A percentile compares a stretch with the other conserved stretches of the same genome.
phyloP scores from a whole-genome alignment of 1,140 invertebrate genomes.

The Cydia splendana region DNA sequence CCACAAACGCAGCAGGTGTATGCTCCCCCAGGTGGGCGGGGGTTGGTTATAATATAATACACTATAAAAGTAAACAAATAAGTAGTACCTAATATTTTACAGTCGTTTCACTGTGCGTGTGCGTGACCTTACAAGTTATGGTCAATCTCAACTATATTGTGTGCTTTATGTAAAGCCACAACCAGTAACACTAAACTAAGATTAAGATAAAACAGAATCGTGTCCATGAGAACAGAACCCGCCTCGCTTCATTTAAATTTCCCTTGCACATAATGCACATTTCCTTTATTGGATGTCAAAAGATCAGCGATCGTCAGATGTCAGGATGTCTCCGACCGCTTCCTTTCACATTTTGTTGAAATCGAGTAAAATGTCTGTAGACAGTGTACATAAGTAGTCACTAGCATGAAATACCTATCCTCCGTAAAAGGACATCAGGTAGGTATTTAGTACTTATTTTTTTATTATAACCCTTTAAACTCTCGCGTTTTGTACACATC shows the following conservation, averaged over 20 bases:
- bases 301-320: background rate
- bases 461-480: no score
- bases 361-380: background rate
- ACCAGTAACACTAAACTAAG: background rate
- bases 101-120: background rate
- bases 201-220: background rate
- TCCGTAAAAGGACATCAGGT: no score
- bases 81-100: background rate
- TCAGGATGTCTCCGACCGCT: background rate
- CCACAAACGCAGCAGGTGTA: no score
- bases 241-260: background rate
- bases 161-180: background rate
- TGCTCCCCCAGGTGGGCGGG: no score
- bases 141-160: background rate
- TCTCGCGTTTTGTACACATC: no score
- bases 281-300: slow-evolving; percentile 13
- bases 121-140: no score
- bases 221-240: background rate
- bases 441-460: no score
- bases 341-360: slow-evolving; percentile 7
- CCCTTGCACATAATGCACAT: slow-evolving; percentile 5
- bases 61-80: no score
- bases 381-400: no score
- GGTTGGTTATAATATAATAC: no score
- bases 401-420: background rate